Conservation (phyloP, 2,113 vertebrate genomes). For the Nibea coibor region DNA sequence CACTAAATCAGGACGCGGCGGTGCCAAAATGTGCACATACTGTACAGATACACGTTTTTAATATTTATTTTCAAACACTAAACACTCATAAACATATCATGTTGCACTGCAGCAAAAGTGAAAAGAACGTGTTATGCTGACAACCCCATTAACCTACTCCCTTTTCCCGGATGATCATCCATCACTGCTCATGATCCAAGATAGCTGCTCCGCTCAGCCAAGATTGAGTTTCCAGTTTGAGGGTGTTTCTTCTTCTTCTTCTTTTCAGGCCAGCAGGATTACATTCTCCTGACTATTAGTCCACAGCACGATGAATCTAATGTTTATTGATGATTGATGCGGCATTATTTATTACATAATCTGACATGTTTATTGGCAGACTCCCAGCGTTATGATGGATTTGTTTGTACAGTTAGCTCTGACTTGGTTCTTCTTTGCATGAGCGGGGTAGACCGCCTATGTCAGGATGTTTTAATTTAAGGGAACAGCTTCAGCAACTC, state of each 20-base stretch:
- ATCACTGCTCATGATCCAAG: conserved; percentile 50
- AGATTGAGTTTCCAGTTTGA: conserved; percentile 48
- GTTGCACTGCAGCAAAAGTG: conserved; percentile 22
- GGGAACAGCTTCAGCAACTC: not conserved
- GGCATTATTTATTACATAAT: conserved; percentile 55
- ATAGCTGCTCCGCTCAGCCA: conserved; percentile 34
- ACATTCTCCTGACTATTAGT: conserved; percentile 13
- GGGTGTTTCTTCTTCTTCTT: conserved; percentile 66
- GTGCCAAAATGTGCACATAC: conserved; percentile 7
- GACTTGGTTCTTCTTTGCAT: conserved; percentile 1
- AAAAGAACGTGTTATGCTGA: conserved; percentile 35
- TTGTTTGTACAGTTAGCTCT: not conserved
- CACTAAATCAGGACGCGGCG: conserved; percentile 26
- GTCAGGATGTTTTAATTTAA: conserved; percentile 8
- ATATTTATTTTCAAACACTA: conserved; percentile 25
- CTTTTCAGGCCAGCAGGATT: conserved; percentile 38
- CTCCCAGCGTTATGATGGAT: conserved; percentile 26
- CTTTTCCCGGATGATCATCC: conserved; percentile 49
- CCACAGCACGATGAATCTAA: conserved; percentile 34
- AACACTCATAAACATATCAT: conserved; percentile 30
- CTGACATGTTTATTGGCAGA: conserved; percentile 52
- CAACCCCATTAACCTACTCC: conserved; percentile 51
- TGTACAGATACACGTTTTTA: not conserved
- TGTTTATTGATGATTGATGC: conserved; percentile 41
- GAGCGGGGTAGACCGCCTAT: not conserved